These are phyloP conservation scores for Rhinoraja longicauda DNA, from an alignment of 2,797 vertebrate species.

Conservation along the genomic window DNA sequence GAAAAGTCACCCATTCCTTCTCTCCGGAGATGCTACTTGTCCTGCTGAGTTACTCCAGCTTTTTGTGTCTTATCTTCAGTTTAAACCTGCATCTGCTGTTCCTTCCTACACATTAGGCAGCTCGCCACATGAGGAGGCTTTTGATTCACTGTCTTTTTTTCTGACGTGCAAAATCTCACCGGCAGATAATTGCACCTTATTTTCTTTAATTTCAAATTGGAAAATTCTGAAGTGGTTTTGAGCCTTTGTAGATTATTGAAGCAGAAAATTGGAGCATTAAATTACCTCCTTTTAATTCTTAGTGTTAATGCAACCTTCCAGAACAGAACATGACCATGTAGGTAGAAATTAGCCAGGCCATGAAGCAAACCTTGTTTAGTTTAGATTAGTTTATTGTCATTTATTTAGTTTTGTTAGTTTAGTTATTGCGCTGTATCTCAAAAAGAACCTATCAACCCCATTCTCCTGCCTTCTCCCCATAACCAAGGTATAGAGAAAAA, in stretches of 20 bases:
- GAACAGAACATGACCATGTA: neutral
- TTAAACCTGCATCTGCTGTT: too few species aligned
- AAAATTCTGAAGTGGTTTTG: neutral
- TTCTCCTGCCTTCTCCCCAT: too few species aligned
- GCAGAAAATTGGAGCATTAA: slow-evolving; percentile 25
- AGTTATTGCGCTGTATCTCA: too few species aligned
- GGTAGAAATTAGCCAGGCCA: neutral
- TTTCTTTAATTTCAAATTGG: neutral
- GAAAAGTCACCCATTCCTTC: too few species aligned
- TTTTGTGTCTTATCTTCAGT: too few species aligned
- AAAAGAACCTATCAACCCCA: too few species aligned
- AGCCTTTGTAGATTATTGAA: slow-evolving; percentile 15
- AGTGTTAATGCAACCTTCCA: neutral
- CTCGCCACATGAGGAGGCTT: neutral
- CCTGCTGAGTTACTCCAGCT: too few species aligned
- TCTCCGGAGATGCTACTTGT: too few species aligned
- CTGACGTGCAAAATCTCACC: neutral
- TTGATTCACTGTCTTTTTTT: neutral
- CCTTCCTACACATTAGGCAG: neutral
- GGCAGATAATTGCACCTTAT: slow-evolving; percentile 13
- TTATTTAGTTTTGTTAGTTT: too few species aligned
- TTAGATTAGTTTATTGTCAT: too few species aligned
- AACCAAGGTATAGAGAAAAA: too few species aligned
- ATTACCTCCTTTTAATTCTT: neutral
- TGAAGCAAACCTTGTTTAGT: too few species aligned